Evolutionary conservation across 2,888 invertebrate genomes (phyloP).

Genomic region (Idaea aversata): DNA sequence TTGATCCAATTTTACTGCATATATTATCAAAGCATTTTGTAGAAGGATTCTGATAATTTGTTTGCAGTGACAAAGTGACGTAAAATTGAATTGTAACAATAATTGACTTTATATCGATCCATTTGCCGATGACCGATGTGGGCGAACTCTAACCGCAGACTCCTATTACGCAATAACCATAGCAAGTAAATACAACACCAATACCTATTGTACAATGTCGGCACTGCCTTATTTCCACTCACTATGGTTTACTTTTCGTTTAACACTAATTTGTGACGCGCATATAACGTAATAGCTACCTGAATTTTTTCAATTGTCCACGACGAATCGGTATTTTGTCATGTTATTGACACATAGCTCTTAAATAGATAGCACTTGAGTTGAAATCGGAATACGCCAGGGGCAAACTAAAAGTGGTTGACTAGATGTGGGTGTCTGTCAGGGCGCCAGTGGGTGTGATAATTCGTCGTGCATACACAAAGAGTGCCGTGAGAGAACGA

Average conservation of each 20-base stretch:
- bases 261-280: slow-evolving; percentile 58
- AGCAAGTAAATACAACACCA: slow-evolving; percentile 43
- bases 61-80: not conserved
- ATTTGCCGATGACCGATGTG: slow-evolving; percentile 43
- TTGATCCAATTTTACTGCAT: slow-evolving; percentile 7
- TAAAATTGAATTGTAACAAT: not conserved
- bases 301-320: slow-evolving; percentile 64
- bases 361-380: slow-evolving; percentile 48
- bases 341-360: slow-evolving; percentile 38
- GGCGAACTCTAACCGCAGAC: slow-evolving; percentile 47
- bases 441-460: slow-evolving; percentile 73
- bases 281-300: slow-evolving; percentile 50
- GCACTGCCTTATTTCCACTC: slow-evolving; percentile 42
- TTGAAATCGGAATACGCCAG: slow-evolving; percentile 49
- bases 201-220: slow-evolving; percentile 34
- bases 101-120: slow-evolving; percentile 32
- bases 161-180: slow-evolving; percentile 51
- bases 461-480: slow-evolving; percentile 73
- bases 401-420: slow-evolving; percentile 42
- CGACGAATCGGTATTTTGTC: slow-evolving; percentile 48
- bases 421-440: slow-evolving; percentile 61
- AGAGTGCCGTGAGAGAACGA: slow-evolving; percentile 74
- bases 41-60: not conserved
- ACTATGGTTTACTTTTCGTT: slow-evolving; percentile 52
- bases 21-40: slow-evolving; percentile 5